phyloP scores from a whole-genome alignment of 1,140 invertebrate species.

The Megalonaias nervosa region DNA sequence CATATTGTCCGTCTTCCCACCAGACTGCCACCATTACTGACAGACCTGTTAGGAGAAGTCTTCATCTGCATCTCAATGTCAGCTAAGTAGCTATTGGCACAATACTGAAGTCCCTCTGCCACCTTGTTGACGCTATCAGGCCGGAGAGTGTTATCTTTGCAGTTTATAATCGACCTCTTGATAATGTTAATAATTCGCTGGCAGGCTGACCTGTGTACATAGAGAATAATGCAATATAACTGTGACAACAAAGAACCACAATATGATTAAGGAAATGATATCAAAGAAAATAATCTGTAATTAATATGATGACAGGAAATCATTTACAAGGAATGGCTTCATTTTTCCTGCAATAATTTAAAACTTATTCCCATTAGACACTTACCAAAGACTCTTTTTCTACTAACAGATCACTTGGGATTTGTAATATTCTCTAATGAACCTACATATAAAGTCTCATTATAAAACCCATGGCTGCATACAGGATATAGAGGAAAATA shows the following conservation, averaged over 20 bases:
- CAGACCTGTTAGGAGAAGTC: conserved; percentile 41
- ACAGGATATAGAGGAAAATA: too few species aligned
- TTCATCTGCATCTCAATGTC: conserved; percentile 30
- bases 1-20: conserved; percentile 49
- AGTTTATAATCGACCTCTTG: conserved; percentile 48
- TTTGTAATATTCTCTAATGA: too few species aligned
- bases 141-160: conserved; percentile 41
- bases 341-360: too few species aligned
- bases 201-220: conserved; percentile 43
- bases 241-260: neutral
- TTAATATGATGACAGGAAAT: too few species aligned
- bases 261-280: neutral
- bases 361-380: too few species aligned
- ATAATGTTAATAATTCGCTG: conserved; percentile 48
- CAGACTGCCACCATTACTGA: conserved; percentile 49
- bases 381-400: too few species aligned
- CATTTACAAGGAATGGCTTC: too few species aligned
- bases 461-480: too few species aligned
- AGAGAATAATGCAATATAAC: neutral
- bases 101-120: conserved; percentile 34
- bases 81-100: conserved; percentile 29
- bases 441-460: too few species aligned
- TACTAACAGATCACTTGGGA: too few species aligned
- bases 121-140: conserved; percentile 47
- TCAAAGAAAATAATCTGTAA: neutral